phyloP scores from a whole-genome alignment of 2,113 vertebrate genomes.

The Myrmecophaga tridactyla region DNA sequence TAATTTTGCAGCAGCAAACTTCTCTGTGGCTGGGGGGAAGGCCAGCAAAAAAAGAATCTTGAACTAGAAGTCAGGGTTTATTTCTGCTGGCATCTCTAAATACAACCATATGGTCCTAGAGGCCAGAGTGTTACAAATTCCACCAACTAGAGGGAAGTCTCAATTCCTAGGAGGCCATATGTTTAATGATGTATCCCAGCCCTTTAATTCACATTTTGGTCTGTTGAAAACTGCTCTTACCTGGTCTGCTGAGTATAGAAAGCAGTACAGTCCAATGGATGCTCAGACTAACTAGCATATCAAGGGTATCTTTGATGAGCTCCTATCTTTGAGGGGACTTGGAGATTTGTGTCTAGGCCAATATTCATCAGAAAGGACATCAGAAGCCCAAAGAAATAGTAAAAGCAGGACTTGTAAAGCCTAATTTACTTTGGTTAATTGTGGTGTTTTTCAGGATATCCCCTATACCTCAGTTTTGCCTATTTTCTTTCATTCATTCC shows the following conservation, averaged over 20 bases:
- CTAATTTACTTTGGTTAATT: background rate
- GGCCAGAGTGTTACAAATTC: constrained; percentile 65
- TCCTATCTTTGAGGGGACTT: background rate
- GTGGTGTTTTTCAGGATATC: background rate
- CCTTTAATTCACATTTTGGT: constrained; percentile 54
- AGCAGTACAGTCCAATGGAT: background rate
- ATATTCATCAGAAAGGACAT: background rate
- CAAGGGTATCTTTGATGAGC: background rate
- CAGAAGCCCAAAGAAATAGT: background rate
- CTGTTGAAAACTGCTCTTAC: constrained; percentile 62
- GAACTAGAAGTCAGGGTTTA: constrained; percentile 51
- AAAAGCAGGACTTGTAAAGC: background rate
- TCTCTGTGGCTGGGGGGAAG: background rate
- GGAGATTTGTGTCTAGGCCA: background rate
- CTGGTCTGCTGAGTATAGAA: constrained; percentile 13
- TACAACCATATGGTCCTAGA: constrained; percentile 66
- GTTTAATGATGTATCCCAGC: constrained; percentile 53
- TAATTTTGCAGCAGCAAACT: constrained; percentile 20
- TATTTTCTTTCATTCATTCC: background rate
- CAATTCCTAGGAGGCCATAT: constrained; percentile 59
- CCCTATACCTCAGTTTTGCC: background rate
- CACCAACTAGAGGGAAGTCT: constrained; percentile 64
- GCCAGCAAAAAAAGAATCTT: background rate
- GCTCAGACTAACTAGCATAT: constrained; percentile 1
- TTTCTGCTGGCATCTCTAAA: constrained; percentile 68